Base-by-base conservation (phyloP, 2,113 vertebrate genomes). In the Uropsilus gracilis region DNA sequence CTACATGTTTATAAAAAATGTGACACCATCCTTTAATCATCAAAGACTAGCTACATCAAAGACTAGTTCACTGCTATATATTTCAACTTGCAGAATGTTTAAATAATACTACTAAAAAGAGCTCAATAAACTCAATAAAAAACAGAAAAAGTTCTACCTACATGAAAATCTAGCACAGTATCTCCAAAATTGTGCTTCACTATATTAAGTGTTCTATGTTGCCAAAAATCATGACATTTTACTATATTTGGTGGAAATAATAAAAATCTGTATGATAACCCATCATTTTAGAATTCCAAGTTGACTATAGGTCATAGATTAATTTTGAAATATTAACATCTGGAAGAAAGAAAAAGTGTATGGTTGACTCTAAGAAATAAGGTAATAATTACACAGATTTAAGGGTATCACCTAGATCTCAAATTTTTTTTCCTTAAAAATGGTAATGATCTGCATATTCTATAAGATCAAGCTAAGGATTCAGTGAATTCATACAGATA, bases 101-200 rank as follows among this genome's bases (percentile, higher is more conserved):
- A 44, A 75, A 57, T 59, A 59, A 61, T 59, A 75, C 88, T 44
- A 82, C 66, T 59, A 89, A 91, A n/a, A 88, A 83, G 26, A 66
- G 34, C 39, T 90, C 73, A 81, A 28, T 95, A 94, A 97, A 86
- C 24, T 39, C 69, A 69, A 89, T 26, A 14, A 86, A 68, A 94
- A 28, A 68, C n/a, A 88, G 68, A 92, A 88, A 81, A 77, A 5
- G 14, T 90, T 50, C 10, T 14, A 14, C 68, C 50, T 66, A 61
- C 24, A 63, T 76, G 57, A 82, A 42, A 86, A 94, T 86, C 42
- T n/a, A 95, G 42, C 66, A 9, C 55, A 78, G 28, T 20, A 93
- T 63, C 68, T 57, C 61, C 61, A 57, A 77, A 88, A 44, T 22
- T 8, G 1, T 44, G 46, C 39, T 48, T 28, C 16, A 66, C 17